Evolutionary conservation across 1,140 invertebrate species (phyloP).

Genomic region (Drosophila kurseongensis): DNA sequence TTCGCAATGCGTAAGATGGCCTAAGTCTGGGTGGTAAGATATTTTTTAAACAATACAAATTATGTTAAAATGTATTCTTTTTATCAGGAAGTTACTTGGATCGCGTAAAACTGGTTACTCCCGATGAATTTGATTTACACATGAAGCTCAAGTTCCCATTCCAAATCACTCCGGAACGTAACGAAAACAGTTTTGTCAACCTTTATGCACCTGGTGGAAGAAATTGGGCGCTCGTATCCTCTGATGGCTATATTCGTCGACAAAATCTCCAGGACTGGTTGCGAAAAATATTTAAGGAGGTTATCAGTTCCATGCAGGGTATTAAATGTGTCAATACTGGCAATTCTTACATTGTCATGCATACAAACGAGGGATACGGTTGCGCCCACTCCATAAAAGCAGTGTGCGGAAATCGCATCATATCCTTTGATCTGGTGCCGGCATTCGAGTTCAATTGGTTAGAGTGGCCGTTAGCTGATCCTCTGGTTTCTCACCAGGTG

Average conservation of each 20-base stretch:
- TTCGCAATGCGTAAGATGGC: not conserved
- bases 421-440: conserved; percentile 36
- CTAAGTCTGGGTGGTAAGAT: not conserved
- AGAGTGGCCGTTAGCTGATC: conserved; percentile 5
- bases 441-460: conserved; percentile 13
- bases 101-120: conserved; percentile 31
- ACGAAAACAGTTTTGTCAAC: conserved; percentile 13
- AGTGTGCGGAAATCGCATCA: not conserved
- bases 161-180: not conserved
- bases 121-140: conserved; percentile 48
- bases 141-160: conserved; percentile 27
- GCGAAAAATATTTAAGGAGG: conserved; percentile 5
- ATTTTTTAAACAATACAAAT: not conserved
- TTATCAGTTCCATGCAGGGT: not conserved
- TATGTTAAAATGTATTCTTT: not conserved
- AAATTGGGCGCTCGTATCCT: not conserved
- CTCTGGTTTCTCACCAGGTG: not conserved
- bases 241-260: conserved; percentile 2
- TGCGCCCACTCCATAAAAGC: conserved; percentile 39
- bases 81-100: conserved; percentile 50
- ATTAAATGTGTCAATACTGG: not conserved
- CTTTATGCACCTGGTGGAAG: not conserved
- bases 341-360: not conserved
- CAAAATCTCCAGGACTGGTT: conserved; percentile 17
- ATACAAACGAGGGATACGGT: conserved; percentile 9